Evolutionary conservation across 37 sponge, comb jelly and placozoan species (phyloP), one percentile per base, ranked within the genome.

Genomic region (Beroe ovata): DNA sequence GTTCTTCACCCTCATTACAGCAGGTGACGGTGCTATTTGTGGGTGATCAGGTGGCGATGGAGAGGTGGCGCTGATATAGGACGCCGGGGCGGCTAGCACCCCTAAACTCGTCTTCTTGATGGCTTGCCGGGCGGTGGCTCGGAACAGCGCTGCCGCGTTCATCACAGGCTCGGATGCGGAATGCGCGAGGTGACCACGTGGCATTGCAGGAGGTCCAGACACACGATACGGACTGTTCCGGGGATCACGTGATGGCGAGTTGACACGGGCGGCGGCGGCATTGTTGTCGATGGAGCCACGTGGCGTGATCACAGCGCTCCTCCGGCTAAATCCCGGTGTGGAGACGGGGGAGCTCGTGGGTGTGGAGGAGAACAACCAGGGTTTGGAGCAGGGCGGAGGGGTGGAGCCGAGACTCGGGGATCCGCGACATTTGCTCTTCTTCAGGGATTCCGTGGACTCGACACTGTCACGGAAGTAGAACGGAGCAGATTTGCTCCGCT

Each of bases 401-500:
- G 54, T 47, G 54, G 11, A 6, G 54, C 54, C 6, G 11, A 47
- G 54, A 16, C 54, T 11, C 6, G 54, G 54, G 54, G 54, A 47
- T 11, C 11, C 54, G 6, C 54, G 6, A 11, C 54, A 16, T 11
- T 47, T 47, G 54, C 54, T 47, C 11, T 47, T 47, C 54, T 47
- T 47, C 54, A 47, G 54, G 11, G 54, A 47, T 47, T 47, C 54
- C 11, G 11, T 47, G 11, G 54, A 47, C 54, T 47, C 54, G 11
- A 47, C 36, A 33, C 14, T 29, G 36, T 66, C 69, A 29, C 30
- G 69, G 69, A 66, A 66, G 36, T 66, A 66, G 69, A 66, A 66
- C 18, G 69, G 69, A 1, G 69, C 69, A 34, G 69, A 66, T 66
- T 66, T 66, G 36, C 69, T 66, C 8, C 69, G 69, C 34, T 66